These are phyloP conservation scores for Coccyzus lansbergi DNA, from an alignment of 2,797 vertebrate genomes.

Conservation along the genomic window DNA sequence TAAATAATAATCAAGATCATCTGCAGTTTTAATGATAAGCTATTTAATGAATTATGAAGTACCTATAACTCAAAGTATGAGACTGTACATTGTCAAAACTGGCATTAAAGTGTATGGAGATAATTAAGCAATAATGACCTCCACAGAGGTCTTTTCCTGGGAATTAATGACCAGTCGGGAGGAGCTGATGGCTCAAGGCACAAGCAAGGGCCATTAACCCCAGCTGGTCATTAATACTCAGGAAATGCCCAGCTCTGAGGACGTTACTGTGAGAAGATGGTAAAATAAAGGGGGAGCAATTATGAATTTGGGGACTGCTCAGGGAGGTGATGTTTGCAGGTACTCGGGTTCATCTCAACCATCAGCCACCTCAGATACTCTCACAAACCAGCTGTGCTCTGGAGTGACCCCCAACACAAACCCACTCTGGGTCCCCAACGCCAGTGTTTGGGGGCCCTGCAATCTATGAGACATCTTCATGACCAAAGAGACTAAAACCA, in stretches of 20 bases:
- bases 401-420: neutral
- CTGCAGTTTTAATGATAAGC: constrained; percentile 74
- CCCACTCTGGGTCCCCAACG: neutral
- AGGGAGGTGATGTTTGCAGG: constrained; percentile 9
- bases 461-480: neutral
- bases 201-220: constrained; percentile 79
- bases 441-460: neutral
- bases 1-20: constrained; percentile 77
- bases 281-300: constrained; percentile 58
- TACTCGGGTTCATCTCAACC: constrained; percentile 6
- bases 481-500: neutral
- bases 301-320: neutral
- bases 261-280: constrained; percentile 63
- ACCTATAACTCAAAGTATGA: constrained; percentile 74
- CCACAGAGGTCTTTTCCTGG: constrained; percentile 76
- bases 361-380: constrained; percentile 1
- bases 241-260: constrained; percentile 77
- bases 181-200: constrained; percentile 81
- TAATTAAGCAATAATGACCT: constrained; percentile 77
- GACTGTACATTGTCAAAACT: constrained; percentile 76
- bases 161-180: constrained; percentile 79
- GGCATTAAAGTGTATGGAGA: constrained; percentile 80
- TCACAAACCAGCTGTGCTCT: neutral
- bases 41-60: constrained; percentile 77
- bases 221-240: constrained; percentile 79